Conservation (phyloP, 2,113 vertebrate genomes). For the Arvicanthis niloticus region DNA sequence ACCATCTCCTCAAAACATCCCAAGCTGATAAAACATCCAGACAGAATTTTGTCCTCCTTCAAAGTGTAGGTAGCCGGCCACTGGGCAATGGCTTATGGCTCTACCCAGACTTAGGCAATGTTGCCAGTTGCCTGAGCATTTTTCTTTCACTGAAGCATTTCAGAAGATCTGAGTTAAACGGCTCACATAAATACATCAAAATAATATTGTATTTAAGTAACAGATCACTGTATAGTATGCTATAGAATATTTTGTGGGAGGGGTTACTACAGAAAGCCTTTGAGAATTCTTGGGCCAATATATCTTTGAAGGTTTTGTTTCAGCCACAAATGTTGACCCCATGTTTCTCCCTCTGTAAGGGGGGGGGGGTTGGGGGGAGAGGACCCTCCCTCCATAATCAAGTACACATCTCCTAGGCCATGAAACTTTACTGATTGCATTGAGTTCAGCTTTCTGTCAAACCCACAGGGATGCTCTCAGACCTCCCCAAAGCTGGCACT, state of each 20-base stretch:
- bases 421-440: not conserved
- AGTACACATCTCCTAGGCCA: not conserved
- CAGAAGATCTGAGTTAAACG: constrained; percentile 18
- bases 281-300: not conserved
- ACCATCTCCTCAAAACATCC: constrained; percentile 47
- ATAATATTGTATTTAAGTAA: not conserved
- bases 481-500: not conserved
- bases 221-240: not conserved
- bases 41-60: constrained; percentile 41
- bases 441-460: not conserved
- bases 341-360: not conserved
- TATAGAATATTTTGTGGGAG: not conserved
- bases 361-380: not conserved
- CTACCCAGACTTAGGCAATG: not conserved
- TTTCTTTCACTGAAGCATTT: not conserved
- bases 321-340: not conserved
- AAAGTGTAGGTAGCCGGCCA: not conserved
- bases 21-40: constrained; percentile 21
- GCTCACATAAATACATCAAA: not conserved
- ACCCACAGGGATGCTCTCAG: not conserved
- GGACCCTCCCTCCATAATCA: not conserved
- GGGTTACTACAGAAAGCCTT: not conserved
- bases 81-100: not conserved
- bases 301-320: not conserved
- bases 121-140: not conserved